These are phyloP conservation scores for Haemorhous mexicanus DNA, from an alignment of 2,113 vertebrate genomes.

Conservation along the genomic window DNA sequence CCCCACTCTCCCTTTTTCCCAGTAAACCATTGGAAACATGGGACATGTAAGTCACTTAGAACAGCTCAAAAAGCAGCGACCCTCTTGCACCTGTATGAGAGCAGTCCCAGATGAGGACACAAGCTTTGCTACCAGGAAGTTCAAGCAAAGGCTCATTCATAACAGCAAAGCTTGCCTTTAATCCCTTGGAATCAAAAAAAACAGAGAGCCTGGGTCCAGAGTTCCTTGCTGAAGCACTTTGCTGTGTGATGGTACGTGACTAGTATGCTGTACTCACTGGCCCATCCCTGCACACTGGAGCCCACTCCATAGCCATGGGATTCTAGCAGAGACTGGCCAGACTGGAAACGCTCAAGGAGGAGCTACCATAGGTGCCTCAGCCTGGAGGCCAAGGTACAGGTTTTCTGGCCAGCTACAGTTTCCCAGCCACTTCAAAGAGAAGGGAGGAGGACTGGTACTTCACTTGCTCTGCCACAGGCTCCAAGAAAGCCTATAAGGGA, in stretches of 20 bases:
- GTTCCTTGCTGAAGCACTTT: background rate
- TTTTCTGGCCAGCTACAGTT: background rate
- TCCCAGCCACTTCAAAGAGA: conserved; percentile 33
- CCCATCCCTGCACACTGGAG: background rate
- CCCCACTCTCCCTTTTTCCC: background rate
- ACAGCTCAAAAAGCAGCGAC: background rate
- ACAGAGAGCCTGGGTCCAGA: background rate
- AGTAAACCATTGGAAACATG: background rate
- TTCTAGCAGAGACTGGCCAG: background rate
- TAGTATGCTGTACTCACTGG: background rate
- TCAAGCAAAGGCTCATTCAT: background rate
- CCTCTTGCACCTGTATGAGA: rapidly evolving
- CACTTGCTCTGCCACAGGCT: rapidly evolving
- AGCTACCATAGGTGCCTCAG: background rate
- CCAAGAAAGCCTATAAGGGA: background rate
- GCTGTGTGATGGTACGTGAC: rapidly evolving
- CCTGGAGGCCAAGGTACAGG: background rate
- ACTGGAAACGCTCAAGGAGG: background rate
- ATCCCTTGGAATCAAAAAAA: background rate
- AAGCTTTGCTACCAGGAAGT: background rate
- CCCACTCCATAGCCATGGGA: background rate
- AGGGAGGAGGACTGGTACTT: background rate
- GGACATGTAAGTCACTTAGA: background rate
- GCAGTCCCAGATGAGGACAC: background rate
- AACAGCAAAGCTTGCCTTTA: background rate